Base-by-base conservation (phyloP, 1,140 invertebrate genomes). In the Cryptotermes secundus region DNA sequence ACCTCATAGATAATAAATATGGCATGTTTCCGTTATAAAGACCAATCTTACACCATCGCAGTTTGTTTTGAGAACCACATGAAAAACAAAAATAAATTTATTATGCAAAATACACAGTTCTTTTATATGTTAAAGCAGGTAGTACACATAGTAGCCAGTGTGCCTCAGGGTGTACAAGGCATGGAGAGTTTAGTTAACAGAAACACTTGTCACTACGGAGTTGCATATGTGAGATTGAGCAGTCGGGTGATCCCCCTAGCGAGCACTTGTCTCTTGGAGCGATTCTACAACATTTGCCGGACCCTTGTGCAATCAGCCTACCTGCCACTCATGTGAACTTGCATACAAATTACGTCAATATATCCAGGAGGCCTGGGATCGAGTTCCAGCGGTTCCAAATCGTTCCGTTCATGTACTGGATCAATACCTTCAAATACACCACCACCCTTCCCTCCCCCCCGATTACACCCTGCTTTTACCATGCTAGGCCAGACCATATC, bases 341-440 rank as follows among this genome's bases (percentile, higher is more conserved):
- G 59, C 59, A 72, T 31, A 31, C 59, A 72, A 72, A 72, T 72
- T 26, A 72, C 26, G 59, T 72, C 59, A 72, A 72, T 72, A 72
- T 16, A 31, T 72, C 4, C 59, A 72, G 59, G 59, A 31, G 59
- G 59, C 59, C 59, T 72, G 59, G 59, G 59, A 72, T 72, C 59
- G 59, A 72, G 59, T 72, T 72, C 26, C 59, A 72, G 59, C 59
- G 59, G 59, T 31, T 72, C 59, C 9, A 72, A 72, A 72, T 72
- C 59, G 26, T 72, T 31, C 59, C 59, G 59, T 72, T 72, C n/a
- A n/a, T 65, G 26, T 12, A n/a, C 59, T n/a, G 59, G 59, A 72
- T 72, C 59, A 72, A 72, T 72, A 72, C 59, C 59, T 72, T 72
- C 59, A 72, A 72, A 72, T 72, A 31, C 59, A 72, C 26, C 59